phyloP scores from a whole-genome alignment of 2,888 invertebrate genomes.

The Heliconius ethilla region DNA sequence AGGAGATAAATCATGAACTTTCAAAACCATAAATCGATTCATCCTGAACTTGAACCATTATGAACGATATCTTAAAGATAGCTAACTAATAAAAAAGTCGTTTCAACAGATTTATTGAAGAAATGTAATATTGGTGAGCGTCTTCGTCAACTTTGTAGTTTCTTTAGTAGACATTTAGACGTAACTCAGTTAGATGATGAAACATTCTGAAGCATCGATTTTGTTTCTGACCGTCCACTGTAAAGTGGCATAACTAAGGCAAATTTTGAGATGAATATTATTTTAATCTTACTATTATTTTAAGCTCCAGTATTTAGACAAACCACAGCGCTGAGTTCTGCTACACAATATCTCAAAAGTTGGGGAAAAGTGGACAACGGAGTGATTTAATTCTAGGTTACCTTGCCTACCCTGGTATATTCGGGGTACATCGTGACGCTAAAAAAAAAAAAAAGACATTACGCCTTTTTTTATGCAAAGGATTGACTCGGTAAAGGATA shows the following conservation, averaged over 20 bases:
- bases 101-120: neutral
- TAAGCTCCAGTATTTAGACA: too few species aligned
- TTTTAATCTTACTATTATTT: neutral
- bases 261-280: neutral
- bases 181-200: slow-evolving; percentile 30
- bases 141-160: slow-evolving; percentile 18
- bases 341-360: too few species aligned
- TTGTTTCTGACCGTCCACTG: slow-evolving; percentile 25
- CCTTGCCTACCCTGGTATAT: neutral
- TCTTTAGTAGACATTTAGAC: slow-evolving; percentile 23
- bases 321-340: too few species aligned
- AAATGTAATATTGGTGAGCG: slow-evolving; percentile 8
- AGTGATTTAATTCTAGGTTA: neutral
- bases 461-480: neutral
- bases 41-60: slow-evolving; percentile 2
- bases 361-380: neutral
- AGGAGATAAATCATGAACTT: neutral
- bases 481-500: too few species aligned
- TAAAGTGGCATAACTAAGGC: neutral
- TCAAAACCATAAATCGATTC: neutral
- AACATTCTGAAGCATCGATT: slow-evolving; percentile 34
- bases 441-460: neutral
- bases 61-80: neutral
- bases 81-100: slow-evolving; percentile 17
- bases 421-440: neutral